Evolutionary conservation across 2,113 vertebrate genomes (phyloP).

Genomic region (Spizaetus ornatus): DNA sequence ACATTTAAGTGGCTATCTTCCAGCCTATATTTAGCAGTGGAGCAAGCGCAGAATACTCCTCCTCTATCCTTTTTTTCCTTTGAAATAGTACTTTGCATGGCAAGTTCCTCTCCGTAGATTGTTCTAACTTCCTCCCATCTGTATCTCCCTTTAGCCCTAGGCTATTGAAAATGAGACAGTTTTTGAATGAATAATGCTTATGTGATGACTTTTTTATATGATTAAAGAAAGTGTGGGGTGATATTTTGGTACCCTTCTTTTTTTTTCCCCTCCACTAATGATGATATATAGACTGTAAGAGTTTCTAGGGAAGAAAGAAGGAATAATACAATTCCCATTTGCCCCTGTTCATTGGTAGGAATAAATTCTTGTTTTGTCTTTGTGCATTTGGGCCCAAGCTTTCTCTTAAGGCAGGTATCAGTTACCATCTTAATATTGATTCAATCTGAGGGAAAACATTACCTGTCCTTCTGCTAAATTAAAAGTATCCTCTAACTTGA

Average conservation of each 20-base stretch:
- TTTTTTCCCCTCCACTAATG: neutral
- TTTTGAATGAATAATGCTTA: constrained; percentile 57
- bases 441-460: neutral
- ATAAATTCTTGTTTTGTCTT: neutral
- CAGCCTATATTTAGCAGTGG: constrained; percentile 21
- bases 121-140: constrained; percentile 44
- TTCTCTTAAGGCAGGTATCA: neutral
- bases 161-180: constrained; percentile 47
- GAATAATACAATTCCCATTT: neutral
- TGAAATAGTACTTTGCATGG: constrained; percentile 12
- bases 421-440: neutral
- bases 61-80: constrained; percentile 30
- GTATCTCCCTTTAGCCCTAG: constrained; percentile 27
- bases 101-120: constrained; percentile 23
- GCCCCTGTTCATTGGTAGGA: neutral
- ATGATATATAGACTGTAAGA: constrained; percentile 8
- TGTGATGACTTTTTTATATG: constrained; percentile 39
- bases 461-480: neutral
- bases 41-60: neutral
- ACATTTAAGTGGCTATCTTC: neutral
- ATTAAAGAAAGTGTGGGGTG: constrained; percentile 40
- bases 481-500: neutral
- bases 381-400: neutral
- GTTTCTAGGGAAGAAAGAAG: neutral
- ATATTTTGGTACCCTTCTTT: constrained; percentile 39